Conservation (phyloP, 1,140 invertebrate genomes). For the Halictus rubicundus region DNA sequence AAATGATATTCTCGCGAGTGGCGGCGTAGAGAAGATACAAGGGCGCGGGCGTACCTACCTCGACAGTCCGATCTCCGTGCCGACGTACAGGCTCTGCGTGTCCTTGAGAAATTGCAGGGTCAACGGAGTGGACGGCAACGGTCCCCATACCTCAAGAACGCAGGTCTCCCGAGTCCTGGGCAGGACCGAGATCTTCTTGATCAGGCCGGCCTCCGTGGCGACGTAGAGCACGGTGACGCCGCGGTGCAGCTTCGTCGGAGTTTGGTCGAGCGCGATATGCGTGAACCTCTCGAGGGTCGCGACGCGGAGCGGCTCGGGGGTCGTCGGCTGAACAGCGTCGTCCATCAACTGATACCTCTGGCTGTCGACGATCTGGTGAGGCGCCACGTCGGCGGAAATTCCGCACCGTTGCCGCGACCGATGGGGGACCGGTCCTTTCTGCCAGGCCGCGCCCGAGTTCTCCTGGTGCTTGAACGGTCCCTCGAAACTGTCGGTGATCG, state of each 20-base stretch:
- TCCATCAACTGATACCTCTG: slow-evolving; percentile 94
- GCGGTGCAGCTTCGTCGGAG: slow-evolving; percentile 85
- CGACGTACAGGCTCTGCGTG: slow-evolving; percentile 90
- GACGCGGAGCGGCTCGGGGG: slow-evolving; percentile 86
- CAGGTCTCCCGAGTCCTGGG: slow-evolving; percentile 87
- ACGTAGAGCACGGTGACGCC: slow-evolving; percentile 89
- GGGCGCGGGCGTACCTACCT: slow-evolving; percentile 70
- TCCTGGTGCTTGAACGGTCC: slow-evolving; percentile 94
- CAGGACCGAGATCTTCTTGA: slow-evolving; percentile 91
- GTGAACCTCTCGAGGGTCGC: slow-evolving; percentile 87
- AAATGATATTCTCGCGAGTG: no score
- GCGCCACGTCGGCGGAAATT: slow-evolving; percentile 34
- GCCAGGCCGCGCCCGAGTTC: slow-evolving; percentile 89
- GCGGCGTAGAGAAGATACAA: no score
- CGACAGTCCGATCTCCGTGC: slow-evolving; percentile 86
- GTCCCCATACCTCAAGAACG: slow-evolving; percentile 91
- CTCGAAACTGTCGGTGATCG: slow-evolving; percentile 91
- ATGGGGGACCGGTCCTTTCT: slow-evolving; percentile 76
- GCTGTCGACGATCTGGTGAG: slow-evolving; percentile 83
- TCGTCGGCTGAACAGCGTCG: slow-evolving; percentile 88
- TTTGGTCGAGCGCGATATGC: slow-evolving; percentile 89
- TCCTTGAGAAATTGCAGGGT: slow-evolving; percentile 90
- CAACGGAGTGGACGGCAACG: slow-evolving; percentile 84
- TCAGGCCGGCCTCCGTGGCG: slow-evolving; percentile 86
- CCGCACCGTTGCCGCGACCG: slow-evolving; percentile 81